phyloP scores from a whole-genome alignment of 2,113 vertebrate species.

The Equus quagga region DNA sequence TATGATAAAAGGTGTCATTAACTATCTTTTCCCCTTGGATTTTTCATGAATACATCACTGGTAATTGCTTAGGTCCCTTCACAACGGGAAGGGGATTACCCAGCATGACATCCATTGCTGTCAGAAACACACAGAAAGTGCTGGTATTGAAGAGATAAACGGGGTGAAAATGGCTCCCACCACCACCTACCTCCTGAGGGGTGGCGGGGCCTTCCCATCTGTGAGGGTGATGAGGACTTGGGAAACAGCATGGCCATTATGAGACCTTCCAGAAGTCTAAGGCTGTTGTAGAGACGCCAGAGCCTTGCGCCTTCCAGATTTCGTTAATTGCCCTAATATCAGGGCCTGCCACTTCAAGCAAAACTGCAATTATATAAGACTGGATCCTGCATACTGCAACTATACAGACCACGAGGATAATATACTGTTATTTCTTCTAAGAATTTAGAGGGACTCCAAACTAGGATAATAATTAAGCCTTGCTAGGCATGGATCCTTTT shows the following conservation, averaged over 20 bases:
- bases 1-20: slow-evolving; percentile 58
- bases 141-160: slow-evolving; percentile 62
- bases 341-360: not conserved
- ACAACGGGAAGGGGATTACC: slow-evolving; percentile 67
- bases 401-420: not conserved
- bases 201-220: not conserved
- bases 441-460: not conserved
- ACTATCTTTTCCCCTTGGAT: slow-evolving; percentile 40
- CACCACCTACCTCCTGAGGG: not conserved
- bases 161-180: slow-evolving; percentile 50
- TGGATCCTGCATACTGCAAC: not conserved
- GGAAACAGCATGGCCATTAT: not conserved
- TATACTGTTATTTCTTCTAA: not conserved
- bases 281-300: not conserved
- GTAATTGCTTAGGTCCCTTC: slow-evolving; percentile 67
- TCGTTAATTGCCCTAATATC: not conserved
- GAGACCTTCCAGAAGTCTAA: not conserved
- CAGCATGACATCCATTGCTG: slow-evolving; percentile 71
- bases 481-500: not conserved
- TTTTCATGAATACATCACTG: slow-evolving; percentile 59
- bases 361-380: not conserved
- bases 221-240: not conserved
- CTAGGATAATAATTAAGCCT: not conserved
- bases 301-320: not conserved
- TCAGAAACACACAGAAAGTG: slow-evolving; percentile 67